Conservation (phyloP, 2,888 invertebrate genomes). For the Scaptomyza parva region DNA sequence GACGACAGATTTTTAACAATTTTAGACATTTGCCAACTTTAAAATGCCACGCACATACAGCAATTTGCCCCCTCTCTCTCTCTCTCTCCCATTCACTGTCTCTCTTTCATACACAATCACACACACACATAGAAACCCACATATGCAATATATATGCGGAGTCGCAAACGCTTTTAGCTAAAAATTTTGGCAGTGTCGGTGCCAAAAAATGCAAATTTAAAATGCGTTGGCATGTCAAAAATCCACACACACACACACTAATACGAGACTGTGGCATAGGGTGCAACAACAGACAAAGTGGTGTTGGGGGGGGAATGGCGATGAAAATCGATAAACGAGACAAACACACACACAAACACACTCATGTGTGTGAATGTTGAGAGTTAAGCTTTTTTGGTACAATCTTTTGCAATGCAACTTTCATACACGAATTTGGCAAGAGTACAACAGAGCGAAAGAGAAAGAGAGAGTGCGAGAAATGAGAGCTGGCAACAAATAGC, state of each 20-base stretch:
- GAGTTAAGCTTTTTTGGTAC: slow-evolving; percentile 76
- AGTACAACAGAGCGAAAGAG: slow-evolving; percentile 18
- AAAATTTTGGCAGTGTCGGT: slow-evolving; percentile 65
- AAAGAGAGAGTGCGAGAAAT: slow-evolving; percentile 16
- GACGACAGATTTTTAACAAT: slow-evolving; percentile 51
- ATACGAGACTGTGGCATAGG: slow-evolving; percentile 37
- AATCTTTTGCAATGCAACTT: slow-evolving; percentile 77
- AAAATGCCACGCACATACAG: slow-evolving; percentile 21
- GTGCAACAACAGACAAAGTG: slow-evolving; percentile 56
- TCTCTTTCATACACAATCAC: not conserved
- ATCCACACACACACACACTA: slow-evolving; percentile 37
- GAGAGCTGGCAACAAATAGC: slow-evolving; percentile 70
- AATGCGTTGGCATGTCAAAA: slow-evolving; percentile 79
- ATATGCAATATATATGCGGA: slow-evolving; percentile 12
- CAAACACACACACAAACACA: slow-evolving; percentile 26
- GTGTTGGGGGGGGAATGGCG: slow-evolving; percentile 26
- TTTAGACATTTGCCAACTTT: slow-evolving; percentile 52
- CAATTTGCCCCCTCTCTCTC: not conserved
- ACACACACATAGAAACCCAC: slow-evolving; percentile 1
- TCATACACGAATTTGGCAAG: slow-evolving; percentile 68
- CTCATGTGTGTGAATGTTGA: slow-evolving; percentile 30
- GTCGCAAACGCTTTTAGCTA: slow-evolving; percentile 65
- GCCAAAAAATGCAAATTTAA: slow-evolving; percentile 80
- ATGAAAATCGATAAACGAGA: slow-evolving; percentile 72
- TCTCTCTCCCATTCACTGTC: not conserved